These are phyloP conservation scores for Diceros bicornis DNA, from an alignment of 2,797 vertebrate genomes.

Conservation along the genomic window DNA sequence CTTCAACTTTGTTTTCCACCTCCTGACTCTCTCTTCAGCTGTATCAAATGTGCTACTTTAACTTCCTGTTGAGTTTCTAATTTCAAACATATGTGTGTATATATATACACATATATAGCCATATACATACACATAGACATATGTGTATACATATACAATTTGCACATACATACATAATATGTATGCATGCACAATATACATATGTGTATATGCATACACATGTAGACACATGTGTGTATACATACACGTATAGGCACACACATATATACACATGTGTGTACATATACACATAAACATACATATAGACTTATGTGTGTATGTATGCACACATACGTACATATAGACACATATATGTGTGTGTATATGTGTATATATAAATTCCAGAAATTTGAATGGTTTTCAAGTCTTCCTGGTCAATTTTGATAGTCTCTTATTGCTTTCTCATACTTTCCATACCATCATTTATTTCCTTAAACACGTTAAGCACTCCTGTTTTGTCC, in stretches of 20 bases:
- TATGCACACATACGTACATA: no score
- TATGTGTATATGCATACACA: not conserved
- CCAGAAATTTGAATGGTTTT: not conserved
- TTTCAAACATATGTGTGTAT: not conserved
- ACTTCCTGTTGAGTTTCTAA: not conserved
- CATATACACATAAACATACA: no score
- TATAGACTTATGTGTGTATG: no score
- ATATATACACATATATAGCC: not conserved
- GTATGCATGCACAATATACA: not conserved
- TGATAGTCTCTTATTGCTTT: not conserved
- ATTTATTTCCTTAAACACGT: not conserved
- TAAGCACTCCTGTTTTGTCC: not conserved
- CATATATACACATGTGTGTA: not conserved
- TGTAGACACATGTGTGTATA: no score
- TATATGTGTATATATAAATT: no score
- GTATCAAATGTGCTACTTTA: not conserved
- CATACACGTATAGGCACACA: not conserved
- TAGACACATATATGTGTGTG: no score
- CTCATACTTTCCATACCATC: not conserved
- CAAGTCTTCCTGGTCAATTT: not conserved
- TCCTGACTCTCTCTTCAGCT: not conserved
- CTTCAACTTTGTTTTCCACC: not conserved
- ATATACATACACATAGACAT: not conserved
- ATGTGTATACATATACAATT: not conserved
- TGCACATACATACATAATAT: not conserved